phyloP scores from a whole-genome alignment of 2,113 vertebrate species.

The Rhombomys opimus region DNA sequence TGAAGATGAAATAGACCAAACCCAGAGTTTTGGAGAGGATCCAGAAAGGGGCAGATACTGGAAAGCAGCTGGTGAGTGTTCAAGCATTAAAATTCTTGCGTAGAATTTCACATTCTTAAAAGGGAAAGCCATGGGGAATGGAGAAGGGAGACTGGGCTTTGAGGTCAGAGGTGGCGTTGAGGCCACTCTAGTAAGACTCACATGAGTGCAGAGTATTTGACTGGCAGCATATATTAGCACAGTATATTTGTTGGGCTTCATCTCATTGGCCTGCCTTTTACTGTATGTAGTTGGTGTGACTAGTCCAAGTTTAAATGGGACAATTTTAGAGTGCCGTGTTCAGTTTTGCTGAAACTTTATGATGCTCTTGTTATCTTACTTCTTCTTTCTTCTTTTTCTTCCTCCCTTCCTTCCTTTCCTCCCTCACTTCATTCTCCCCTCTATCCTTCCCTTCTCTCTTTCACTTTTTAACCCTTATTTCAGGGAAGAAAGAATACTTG shows the following conservation, averaged over 20 bases:
- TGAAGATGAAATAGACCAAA: neutral
- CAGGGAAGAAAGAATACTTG: neutral
- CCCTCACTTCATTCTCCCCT: rapidly evolving
- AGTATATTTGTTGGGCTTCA: neutral
- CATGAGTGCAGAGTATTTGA: neutral
- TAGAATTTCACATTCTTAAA: neutral
- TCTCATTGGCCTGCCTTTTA: neutral
- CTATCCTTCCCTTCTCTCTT: neutral
- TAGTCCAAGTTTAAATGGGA: neutral
- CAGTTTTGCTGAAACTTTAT: constrained; percentile 15
- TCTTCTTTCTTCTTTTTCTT: neutral
- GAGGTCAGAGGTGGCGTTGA: neutral
- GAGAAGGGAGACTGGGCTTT: neutral
- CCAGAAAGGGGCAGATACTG: neutral
- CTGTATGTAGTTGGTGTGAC: neutral
- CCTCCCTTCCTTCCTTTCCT: neutral
- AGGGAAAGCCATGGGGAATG: neutral
- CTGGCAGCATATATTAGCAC: neutral
- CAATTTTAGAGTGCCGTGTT: neutral
- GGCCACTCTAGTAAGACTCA: neutral
- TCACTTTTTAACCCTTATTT: neutral
- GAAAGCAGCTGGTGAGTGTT: neutral
- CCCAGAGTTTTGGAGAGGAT: neutral
- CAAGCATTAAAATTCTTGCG: neutral
- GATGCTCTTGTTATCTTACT: neutral